phyloP scores from a whole-genome alignment of 2,113 vertebrate species.

The Oryzias woworae region DNA sequence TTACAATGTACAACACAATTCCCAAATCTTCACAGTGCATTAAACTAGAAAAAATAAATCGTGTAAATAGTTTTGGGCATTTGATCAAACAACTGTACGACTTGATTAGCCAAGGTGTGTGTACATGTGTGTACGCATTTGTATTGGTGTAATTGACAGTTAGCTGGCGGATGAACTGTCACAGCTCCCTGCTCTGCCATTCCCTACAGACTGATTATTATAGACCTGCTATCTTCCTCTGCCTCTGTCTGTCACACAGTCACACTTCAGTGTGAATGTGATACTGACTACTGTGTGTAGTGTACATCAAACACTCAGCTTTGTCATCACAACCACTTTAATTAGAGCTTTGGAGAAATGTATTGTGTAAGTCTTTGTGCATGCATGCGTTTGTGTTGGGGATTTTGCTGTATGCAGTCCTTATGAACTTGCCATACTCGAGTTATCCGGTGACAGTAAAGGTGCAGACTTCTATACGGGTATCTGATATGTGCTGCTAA shows the following conservation, averaged over 20 bases:
- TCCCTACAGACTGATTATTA: slow-evolving; percentile 68
- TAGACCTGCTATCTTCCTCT: slow-evolving; percentile 58
- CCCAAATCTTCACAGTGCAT: not conserved
- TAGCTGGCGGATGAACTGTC: slow-evolving; percentile 64
- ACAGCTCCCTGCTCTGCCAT: slow-evolving; percentile 55
- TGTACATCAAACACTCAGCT: slow-evolving; percentile 57
- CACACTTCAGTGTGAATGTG: slow-evolving; percentile 35
- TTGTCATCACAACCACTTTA: slow-evolving; percentile 68
- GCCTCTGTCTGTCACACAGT: slow-evolving; percentile 8
- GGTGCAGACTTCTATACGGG: slow-evolving; percentile 35
- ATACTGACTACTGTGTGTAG: slow-evolving; percentile 58
- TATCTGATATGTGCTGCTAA: slow-evolving; percentile 18
- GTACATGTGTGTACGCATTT: slow-evolving; percentile 9
- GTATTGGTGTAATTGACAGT: slow-evolving; percentile 57
- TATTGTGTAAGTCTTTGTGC: slow-evolving; percentile 5
- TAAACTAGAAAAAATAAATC: not conserved
- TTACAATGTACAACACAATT: slow-evolving; percentile 12
- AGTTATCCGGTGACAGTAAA: slow-evolving; percentile 35
- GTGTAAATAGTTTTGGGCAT: slow-evolving; percentile 46
- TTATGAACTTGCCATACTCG: slow-evolving; percentile 56
- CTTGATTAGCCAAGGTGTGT: slow-evolving; percentile 40
- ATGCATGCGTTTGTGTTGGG: slow-evolving; percentile 13
- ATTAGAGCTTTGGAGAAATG: slow-evolving; percentile 55
- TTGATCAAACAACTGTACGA: slow-evolving; percentile 38
- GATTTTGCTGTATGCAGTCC: slow-evolving; percentile 21